Evolutionary conservation across 2,797 vertebrate species (phyloP).

Genomic region (Cyclura pinguis): DNA sequence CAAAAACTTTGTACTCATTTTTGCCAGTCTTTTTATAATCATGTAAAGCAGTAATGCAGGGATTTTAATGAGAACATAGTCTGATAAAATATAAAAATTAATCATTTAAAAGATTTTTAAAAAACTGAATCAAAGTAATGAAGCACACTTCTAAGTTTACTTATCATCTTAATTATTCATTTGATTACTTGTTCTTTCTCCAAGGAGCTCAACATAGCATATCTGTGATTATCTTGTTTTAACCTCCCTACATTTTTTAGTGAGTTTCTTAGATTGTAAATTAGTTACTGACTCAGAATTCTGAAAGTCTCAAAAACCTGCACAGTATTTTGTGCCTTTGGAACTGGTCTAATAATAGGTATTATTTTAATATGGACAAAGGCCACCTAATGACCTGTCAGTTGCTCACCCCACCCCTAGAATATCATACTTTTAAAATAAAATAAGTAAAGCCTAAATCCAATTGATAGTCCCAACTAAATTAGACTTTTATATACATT

Average conservation of each 20-base stretch:
- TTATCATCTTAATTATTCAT: neutral
- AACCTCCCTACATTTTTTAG: neutral
- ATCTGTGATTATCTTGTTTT: neutral
- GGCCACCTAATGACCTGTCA: too few relatives aligned
- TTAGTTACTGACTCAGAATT: neutral
- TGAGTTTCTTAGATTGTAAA: neutral
- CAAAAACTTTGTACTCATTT: neutral
- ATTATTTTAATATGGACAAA: neutral
- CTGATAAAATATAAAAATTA: neutral
- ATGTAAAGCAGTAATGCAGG: neutral
- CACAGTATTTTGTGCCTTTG: neutral
- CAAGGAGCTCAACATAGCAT: neutral
- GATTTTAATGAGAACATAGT: neutral
- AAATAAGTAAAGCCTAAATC: too few relatives aligned
- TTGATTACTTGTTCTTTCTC: neutral
- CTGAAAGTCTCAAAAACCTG: neutral
- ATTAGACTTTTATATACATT: too few relatives aligned
- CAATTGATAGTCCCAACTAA: too few relatives aligned
- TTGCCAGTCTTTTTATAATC: neutral
- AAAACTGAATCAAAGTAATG: neutral
- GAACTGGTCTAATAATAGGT: neutral
- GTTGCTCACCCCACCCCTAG: too few relatives aligned
- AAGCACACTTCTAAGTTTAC: neutral
- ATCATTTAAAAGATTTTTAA: neutral
- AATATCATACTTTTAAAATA: too few relatives aligned